Conservation (phyloP, 2,888 invertebrate genomes). For the Proisotoma minuta region DNA sequence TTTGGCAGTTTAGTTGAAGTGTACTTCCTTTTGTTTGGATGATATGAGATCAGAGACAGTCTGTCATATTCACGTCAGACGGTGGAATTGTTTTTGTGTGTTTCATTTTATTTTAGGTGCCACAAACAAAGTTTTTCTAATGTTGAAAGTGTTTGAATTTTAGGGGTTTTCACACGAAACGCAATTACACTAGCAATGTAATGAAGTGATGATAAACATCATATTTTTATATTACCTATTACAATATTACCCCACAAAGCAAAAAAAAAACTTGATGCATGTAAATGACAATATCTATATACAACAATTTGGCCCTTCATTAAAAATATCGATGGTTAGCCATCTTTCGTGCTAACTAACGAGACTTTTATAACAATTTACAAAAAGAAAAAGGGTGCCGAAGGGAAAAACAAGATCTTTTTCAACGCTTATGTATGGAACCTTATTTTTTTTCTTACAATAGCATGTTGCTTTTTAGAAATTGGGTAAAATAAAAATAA, state of each 20-base stretch:
- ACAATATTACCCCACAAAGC: background rate
- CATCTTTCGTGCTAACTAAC: background rate
- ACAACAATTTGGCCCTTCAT: too few species aligned
- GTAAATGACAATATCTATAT: too few species aligned
- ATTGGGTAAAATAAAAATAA: too few species aligned
- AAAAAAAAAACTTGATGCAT: background rate
- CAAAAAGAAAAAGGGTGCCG: conserved; percentile 13
- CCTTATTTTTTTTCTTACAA: too few species aligned
- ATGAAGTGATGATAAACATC: conserved; percentile 11
- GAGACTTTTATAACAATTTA: background rate
- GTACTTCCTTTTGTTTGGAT: conserved; percentile 14
- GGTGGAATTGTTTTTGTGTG: background rate
- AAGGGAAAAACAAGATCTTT: conserved; percentile 12
- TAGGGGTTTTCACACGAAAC: conserved; percentile 14
- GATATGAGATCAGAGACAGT: conserved; percentile 9
- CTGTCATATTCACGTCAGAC: too few species aligned
- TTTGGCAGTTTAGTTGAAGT: conserved; percentile 7
- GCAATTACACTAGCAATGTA: background rate
- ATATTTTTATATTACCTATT: too few species aligned
- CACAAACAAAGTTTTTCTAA: too few species aligned
- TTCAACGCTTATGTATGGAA: conserved; percentile 7
- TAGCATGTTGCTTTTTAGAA: too few species aligned
- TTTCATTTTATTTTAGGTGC: background rate
- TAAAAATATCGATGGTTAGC: too few species aligned
- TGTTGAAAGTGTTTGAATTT: conserved; percentile 7